Evolutionary conservation across 2,888 invertebrate genomes (phyloP), one percentile per base, ranked within the genome.

Genomic region (Scotopteryx bipunctaria): DNA sequence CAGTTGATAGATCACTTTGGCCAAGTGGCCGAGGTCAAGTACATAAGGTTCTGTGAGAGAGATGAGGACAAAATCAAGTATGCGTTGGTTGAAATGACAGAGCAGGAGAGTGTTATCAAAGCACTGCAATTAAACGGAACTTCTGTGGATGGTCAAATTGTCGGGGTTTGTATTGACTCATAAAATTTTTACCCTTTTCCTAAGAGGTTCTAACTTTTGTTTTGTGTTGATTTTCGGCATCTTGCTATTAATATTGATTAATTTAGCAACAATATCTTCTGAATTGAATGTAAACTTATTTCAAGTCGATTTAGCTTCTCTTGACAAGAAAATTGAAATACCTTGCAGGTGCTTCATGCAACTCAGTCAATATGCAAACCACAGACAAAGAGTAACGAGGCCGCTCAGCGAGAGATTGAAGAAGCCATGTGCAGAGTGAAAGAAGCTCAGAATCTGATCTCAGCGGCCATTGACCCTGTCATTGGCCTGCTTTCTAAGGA

Each of bases 391-490:
- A 98, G 97, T 64, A 98, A 98, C 76, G 98, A 98, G 78, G 98
- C 97, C 1, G 98, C 98, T 0, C 97, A 98, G 73, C 93, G 96
- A 33, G 98, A 98, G 87, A 98, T 99, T 47, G 98, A 98, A 80
- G 98, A 98, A 80, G 98, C 98, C 0, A 98, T 99, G 98, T 96
- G 97, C 35, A 92, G 98, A 57, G 98, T 98, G 0, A 98, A 98
- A 76, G 98, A 99, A 85, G 98, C 98, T 0, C 98, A 98, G 82
- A 97, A 96, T 77, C 92, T 98, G 70, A 97, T 99, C 59, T 96
- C 97, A 0, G 98, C 98, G 5, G 97, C 97, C 8, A 97, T 98
- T 58, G 98, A 97, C 86, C 97, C 97, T 0, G 96, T 97, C 46
- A 96, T 97, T 67, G 96, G 96, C 3, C 93, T 96, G 87, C 82